Conservation (phyloP, 2,797 vertebrate genomes). For the Psittacula echo region DNA sequence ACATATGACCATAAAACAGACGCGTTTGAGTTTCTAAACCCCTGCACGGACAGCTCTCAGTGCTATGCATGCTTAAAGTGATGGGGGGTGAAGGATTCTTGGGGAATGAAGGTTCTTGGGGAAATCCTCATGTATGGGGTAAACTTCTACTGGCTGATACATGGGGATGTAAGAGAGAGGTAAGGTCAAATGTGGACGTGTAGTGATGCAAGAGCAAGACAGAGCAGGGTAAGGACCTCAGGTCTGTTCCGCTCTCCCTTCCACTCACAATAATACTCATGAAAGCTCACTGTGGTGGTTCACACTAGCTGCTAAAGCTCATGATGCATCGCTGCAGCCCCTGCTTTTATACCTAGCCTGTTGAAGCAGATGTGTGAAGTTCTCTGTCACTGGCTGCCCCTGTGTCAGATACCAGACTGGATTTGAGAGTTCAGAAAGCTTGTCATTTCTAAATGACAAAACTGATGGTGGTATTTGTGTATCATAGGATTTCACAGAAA, state of each 20-base stretch:
- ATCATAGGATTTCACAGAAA: neutral
- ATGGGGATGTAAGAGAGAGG: neutral
- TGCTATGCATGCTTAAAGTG: neutral
- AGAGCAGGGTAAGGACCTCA: neutral
- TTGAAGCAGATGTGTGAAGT: neutral
- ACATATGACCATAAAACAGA: neutral
- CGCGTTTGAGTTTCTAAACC: neutral
- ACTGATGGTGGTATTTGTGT: neutral
- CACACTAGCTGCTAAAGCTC: neutral
- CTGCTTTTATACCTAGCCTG: neutral
- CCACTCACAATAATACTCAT: neutral
- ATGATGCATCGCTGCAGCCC: neutral
- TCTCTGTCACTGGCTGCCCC: neutral
- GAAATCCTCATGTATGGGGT: neutral
- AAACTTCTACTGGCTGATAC: neutral
- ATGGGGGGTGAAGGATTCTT: neutral
- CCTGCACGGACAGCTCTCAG: neutral
- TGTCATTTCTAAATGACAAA: neutral
- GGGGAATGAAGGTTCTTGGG: neutral
- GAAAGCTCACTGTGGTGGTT: neutral
- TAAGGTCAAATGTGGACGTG: neutral
- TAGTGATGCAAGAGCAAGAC: neutral
- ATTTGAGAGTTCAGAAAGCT: neutral
- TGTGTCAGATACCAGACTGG: neutral
- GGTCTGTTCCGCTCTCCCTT: neutral